Base-by-base conservation (phyloP, 2,888 invertebrate species). In the Pseudolycoriella hygida region DNA sequence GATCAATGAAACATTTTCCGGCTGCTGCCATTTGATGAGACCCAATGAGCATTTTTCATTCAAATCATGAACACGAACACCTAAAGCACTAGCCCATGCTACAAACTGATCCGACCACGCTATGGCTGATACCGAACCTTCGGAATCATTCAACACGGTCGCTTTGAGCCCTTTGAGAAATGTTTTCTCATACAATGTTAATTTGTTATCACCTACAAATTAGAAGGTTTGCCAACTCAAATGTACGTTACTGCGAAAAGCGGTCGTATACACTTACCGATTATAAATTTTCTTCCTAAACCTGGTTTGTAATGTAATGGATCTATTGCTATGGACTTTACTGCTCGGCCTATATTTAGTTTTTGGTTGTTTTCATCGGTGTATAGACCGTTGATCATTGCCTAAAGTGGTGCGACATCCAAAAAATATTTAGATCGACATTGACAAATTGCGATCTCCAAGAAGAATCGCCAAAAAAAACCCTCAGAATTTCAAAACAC, bases 21-120 rank as follows among this genome's bases (percentile, higher is more conserved):
- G 60, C 60, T 71, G 58, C 67, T 72, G 82, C 82, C 89, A 89
- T 59, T 86, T 83, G 53, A 93, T 88, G 41, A 89, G 73, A 12
- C 90, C 90, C 40, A 94, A 73, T 2, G 89, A 86, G 57, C 82
- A 81, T 54, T 78, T 76, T 10, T 85, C 80, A 47, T 73, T 77
- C 50, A 90, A 74, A 67, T 96, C 93, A 60, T 86, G 94, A 0
- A 96, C 83, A 52, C 89, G 71, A 17, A 92, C 86, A 34, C 89
- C 88, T 40, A 80, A 76, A 59, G 86, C 83, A 55, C 87, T 89
- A 6, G 92, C 82, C 90, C 93, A 96, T 0, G 94, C 94, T 4
- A 94, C 77, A 60, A 92, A 90, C 45, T 80, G 72, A 12, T 80
- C 84, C 50, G 77, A 75, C 96, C 96, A 96, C 47, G 84, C 80